A percentile compares a stretch with the other conserved stretches of the same genome.
These are phyloP conservation scores for Rhynchonycteris naso DNA, from an alignment of 2,797 vertebrate species.

Conservation along the genomic window DNA sequence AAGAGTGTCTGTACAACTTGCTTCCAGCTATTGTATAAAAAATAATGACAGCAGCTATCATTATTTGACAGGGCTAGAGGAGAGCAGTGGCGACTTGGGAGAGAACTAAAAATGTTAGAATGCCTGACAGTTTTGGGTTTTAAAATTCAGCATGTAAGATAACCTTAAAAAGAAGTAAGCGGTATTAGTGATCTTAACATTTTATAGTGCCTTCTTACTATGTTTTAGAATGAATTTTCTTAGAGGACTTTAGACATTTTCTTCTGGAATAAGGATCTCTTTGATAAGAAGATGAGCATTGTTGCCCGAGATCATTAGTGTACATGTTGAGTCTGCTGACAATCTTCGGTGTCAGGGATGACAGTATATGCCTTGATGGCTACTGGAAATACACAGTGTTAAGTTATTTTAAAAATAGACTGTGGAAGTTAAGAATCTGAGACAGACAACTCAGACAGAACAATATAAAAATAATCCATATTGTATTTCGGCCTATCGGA, in stretches of 20 bases:
- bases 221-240: constrained; percentile 59
- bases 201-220: constrained; percentile 28
- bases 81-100: background rate
- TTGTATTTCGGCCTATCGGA: constrained; percentile 3
- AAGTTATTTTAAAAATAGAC: constrained; percentile 72
- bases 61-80: constrained; percentile 68
- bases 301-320: constrained; percentile 73
- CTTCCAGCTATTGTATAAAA: constrained; percentile 69
- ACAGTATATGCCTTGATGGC: constrained; percentile 53
- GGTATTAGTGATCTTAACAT: constrained; percentile 24
- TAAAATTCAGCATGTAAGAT: constrained; percentile 42
- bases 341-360: constrained; percentile 41
- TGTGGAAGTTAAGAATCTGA: constrained; percentile 69
- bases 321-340: constrained; percentile 62
- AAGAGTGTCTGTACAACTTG: constrained; percentile 68
- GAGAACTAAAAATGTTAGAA: constrained; percentile 61
- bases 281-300: constrained; percentile 73
- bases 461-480: constrained; percentile 59
- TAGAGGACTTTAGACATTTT: constrained; percentile 64
- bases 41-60: constrained; percentile 74
- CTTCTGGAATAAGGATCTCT: constrained; percentile 71
- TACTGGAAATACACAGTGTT: constrained; percentile 71
- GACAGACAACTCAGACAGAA: constrained; percentile 65
- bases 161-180: constrained; percentile 52
- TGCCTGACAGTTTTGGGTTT: constrained; percentile 52